Evolutionary conservation across 2,113 vertebrate genomes (phyloP).

Genomic region (Castor canadensis): DNA sequence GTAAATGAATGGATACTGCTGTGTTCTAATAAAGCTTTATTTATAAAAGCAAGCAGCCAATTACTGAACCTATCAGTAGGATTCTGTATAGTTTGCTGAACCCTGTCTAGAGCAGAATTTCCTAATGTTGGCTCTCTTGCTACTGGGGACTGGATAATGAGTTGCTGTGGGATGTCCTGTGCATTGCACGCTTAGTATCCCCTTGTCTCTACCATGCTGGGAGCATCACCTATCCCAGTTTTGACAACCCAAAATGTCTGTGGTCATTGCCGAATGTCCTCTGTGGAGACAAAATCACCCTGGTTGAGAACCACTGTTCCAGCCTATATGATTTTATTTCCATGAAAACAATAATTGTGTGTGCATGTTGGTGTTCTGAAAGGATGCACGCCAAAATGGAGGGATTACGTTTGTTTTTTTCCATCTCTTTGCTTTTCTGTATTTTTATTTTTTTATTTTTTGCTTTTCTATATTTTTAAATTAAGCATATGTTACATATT

Average conservation of each 20-base stretch:
- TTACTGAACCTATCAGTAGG: too few species aligned
- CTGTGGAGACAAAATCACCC: not conserved
- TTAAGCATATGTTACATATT: not conserved
- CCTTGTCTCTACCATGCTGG: not conserved
- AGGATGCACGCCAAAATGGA: not conserved
- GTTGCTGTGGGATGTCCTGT: not conserved
- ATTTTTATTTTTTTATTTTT: not conserved
- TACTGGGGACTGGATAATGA: not conserved
- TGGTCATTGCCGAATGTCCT: not conserved
- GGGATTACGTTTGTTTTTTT: not conserved
- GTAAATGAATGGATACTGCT: not conserved
- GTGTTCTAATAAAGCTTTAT: not conserved
- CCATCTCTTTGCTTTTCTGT: not conserved
- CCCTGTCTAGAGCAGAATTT: not conserved
- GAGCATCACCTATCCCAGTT: not conserved
- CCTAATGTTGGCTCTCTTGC: not conserved
- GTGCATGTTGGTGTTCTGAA: not conserved
- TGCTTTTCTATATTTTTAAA: too few species aligned
- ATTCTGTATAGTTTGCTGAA: not conserved
- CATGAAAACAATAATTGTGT: not conserved
- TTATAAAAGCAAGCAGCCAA: not conserved
- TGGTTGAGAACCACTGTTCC: not conserved
- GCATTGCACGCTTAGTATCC: too few species aligned
- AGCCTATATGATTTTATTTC: not conserved
- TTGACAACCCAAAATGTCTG: not conserved